Conservation (phyloP, 2,888 invertebrate genomes). For the Amblyjoppa fuscipennis region DNA sequence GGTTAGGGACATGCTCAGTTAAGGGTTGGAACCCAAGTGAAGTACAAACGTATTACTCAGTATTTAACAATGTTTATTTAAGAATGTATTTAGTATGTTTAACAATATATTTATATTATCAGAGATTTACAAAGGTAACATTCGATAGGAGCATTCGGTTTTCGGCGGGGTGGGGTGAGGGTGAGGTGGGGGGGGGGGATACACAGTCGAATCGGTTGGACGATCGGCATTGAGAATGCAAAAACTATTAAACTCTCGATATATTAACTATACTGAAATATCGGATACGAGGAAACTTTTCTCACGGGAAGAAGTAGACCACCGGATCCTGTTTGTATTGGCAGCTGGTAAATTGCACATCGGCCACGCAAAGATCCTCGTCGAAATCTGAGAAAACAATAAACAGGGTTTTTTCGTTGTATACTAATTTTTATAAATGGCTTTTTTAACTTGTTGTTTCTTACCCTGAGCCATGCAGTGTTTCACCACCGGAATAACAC, state of each 20-base stretch:
- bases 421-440: neutral
- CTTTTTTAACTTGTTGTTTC: neutral
- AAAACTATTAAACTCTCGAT: neutral
- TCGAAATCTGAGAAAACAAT: conserved; percentile 59
- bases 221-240: neutral
- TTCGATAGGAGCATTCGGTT: too few relatives aligned
- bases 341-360: conserved; percentile 74
- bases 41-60: too few relatives aligned
- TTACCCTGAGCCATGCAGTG: conserved; percentile 69
- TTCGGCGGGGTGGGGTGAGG: too few relatives aligned
- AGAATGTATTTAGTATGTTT: too few relatives aligned
- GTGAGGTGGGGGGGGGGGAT: too few relatives aligned
- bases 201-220: too few relatives aligned
- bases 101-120: too few relatives aligned
- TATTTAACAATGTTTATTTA: too few relatives aligned
- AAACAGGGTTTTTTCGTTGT: neutral
- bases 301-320: conserved; percentile 76
- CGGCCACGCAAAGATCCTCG: conserved; percentile 71
- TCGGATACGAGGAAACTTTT: neutral
- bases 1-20: too few relatives aligned
- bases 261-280: neutral
- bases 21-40: too few relatives aligned
- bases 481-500: conserved; percentile 53
- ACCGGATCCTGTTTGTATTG: conserved; percentile 69
- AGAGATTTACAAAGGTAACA: too few relatives aligned